Evolutionary conservation across 2,113 vertebrate genomes (phyloP).

Genomic region (Microtus richardsoni): DNA sequence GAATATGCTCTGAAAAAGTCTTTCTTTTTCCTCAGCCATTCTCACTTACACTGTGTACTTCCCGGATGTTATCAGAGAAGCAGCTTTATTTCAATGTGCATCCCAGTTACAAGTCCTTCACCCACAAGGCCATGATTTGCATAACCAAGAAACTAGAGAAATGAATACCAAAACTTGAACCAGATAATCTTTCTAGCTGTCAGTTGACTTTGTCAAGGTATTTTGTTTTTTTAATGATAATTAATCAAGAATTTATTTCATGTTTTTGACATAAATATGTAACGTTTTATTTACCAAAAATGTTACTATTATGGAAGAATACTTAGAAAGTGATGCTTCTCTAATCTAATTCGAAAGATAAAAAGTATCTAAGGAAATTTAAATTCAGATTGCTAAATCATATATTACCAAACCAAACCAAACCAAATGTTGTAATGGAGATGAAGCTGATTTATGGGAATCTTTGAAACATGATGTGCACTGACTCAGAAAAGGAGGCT

Average conservation of each 20-base stretch:
- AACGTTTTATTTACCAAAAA: neutral
- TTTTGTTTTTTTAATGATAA: neutral
- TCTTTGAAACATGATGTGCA: neutral
- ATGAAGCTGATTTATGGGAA: neutral
- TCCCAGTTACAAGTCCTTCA: neutral
- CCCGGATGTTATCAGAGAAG: neutral
- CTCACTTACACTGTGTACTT: neutral
- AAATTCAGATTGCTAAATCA: neutral
- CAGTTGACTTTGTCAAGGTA: neutral
- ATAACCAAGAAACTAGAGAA: neutral
- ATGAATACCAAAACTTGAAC: neutral
- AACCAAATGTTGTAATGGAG: neutral
- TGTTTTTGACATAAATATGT: neutral
- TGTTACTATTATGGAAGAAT: neutral
- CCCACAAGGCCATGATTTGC: neutral
- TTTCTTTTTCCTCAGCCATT: neutral
- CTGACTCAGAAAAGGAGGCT: neutral
- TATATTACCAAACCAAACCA: neutral
- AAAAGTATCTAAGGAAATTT: neutral
- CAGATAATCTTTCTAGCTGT: neutral
- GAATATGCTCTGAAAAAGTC: neutral
- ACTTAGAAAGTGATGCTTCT: neutral
- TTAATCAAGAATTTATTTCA: neutral
- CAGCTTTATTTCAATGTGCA: neutral
- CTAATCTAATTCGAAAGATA: neutral